A percentile compares a stretch with the other conserved stretches of the same genome.
Conservation (phyloP, 2,797 vertebrate genomes). For the Eulemur coronatus region DNA sequence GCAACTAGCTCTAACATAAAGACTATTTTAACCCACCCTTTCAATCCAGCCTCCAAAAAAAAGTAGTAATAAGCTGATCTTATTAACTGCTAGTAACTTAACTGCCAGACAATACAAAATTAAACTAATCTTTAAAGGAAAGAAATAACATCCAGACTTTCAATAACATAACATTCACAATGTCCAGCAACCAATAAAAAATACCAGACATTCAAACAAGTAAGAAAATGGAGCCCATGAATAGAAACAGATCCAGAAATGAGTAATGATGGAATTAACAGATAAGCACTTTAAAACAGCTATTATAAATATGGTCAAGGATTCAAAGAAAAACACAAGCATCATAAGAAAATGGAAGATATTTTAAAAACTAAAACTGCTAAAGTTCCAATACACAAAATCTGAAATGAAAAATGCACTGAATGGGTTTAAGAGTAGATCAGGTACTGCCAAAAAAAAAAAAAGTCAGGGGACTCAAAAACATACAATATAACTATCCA, state of each 20-base stretch:
- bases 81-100: not conserved
- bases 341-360: not conserved
- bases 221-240: not conserved
- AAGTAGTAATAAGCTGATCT: not conserved
- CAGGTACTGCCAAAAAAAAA: not conserved
- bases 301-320: not conserved
- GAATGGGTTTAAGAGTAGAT: not conserved
- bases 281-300: not conserved
- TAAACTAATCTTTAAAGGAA: not conserved
- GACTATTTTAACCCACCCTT: not conserved
- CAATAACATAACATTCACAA: not conserved
- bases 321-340: slow-evolving; percentile 34
- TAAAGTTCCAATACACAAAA: not conserved
- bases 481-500: not conserved
- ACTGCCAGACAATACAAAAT: slow-evolving; percentile 23
- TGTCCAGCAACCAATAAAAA: not conserved
- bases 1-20: not conserved
- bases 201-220: not conserved
- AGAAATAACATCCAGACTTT: not conserved
- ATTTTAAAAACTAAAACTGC: not conserved
- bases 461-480: not conserved
- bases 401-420: not conserved
- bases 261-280: not conserved
- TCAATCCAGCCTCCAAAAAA: not conserved
- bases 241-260: slow-evolving; percentile 3